Percentiles rank a stretch among this genome's conserved stretches.
phyloP scores from a whole-genome alignment of 2,888 invertebrate genomes.

The Synanthedon myopaeformis region DNA sequence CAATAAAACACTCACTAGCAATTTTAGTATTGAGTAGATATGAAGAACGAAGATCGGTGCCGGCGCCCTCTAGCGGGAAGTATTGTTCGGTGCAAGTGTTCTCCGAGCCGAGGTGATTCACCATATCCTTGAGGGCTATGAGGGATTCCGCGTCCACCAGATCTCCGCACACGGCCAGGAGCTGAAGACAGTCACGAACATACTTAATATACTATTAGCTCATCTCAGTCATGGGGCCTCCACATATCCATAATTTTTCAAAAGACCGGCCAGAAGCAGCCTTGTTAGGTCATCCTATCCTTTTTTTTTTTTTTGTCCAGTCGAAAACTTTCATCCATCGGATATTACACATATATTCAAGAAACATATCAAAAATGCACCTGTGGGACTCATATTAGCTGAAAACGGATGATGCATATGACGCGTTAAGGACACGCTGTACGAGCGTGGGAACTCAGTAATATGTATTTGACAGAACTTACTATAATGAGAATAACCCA shows the following conservation, averaged over 20 bases:
- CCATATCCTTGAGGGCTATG: conserved; percentile 90
- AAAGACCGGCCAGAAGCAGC: background rate
- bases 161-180: conserved; percentile 91
- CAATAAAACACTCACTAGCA: conserved; percentile 63
- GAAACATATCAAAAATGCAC: too few relatives aligned
- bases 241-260: background rate
- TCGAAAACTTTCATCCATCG: too few relatives aligned
- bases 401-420: too few relatives aligned
- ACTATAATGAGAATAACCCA: too few relatives aligned
- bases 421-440: too few relatives aligned
- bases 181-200: conserved; percentile 17
- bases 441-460: too few relatives aligned
- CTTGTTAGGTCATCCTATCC: too few relatives aligned
- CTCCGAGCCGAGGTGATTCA: conserved; percentile 90
- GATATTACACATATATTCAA: too few relatives aligned
- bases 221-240: background rate
- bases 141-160: conserved; percentile 92
- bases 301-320: too few relatives aligned
- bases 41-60: conserved; percentile 89
- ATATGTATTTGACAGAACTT: too few relatives aligned
- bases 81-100: conserved; percentile 89
- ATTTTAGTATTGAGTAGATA: conserved; percentile 94
- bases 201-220: conserved; percentile 3
- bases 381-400: too few relatives aligned
- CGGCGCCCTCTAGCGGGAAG: conserved; percentile 84